Base-by-base conservation (phyloP, 53 echinoderm and acorn worm species). In the Patiria pectinifera region DNA sequence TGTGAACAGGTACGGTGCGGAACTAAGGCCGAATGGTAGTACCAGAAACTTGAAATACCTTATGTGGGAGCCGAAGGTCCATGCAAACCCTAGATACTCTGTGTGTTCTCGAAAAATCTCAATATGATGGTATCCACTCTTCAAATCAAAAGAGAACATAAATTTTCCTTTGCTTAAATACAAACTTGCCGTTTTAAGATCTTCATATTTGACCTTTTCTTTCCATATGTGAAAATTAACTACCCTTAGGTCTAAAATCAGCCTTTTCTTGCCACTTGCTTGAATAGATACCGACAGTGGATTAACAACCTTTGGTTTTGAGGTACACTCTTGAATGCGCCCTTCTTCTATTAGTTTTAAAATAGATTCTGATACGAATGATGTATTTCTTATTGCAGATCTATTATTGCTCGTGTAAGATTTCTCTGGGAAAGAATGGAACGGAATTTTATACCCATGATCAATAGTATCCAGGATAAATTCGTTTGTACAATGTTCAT, bases 271-370 rank as follows among this genome's bases (percentile, higher is more conserved):
- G 59, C 77, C 89, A 43, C 16, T 59, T 12, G 59, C 6, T 11
- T 77, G 61, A 4, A 89, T 62, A 24, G 93, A 83, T 18, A 93
- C 85, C 1, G 90, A 84, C 63, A 89, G 69, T 3, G 93, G 91
- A 35, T 82, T 88, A 1, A 87, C 93, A 2, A 75, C 88, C 13
- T 4, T 71, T 13, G 88, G 93, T 60, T 35, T 87, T 7, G 2
- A 58, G 24, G 13, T 7, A 21, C 87, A 87, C 14, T 93, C 48
- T 0, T 72, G 71, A 3, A 87, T 82, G 21, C 88, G 82, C 0
- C 88, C 87, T 83, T 83, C 72, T 19, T 59, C 22, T 16, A 93
- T 2, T 11, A 93, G 49, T 3, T 49, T 6, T 49, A 6, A 49
- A 49, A 61, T 24, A 49, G 82, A 15, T 6, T 88, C 88, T 18